phyloP scores from a whole-genome alignment of 2,113 vertebrate genomes.

The Burhinus oedicnemus region DNA sequence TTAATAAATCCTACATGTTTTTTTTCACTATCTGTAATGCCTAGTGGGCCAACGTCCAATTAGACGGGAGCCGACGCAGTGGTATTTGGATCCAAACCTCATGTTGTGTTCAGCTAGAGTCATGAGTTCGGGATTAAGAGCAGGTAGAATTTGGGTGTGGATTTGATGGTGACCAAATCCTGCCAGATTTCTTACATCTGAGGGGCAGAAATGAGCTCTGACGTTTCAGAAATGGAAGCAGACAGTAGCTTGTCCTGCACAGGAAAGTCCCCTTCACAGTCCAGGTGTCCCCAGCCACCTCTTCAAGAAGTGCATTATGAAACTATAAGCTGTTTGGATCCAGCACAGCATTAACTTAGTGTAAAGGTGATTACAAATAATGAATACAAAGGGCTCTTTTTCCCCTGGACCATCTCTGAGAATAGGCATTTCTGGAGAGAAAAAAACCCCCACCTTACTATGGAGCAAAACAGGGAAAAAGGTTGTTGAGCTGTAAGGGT shows the following conservation, averaged over 20 bases:
- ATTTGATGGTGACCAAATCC: neutral
- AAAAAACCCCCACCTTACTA: neutral
- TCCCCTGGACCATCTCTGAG: neutral
- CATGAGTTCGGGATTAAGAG: neutral
- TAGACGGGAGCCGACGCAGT: neutral
- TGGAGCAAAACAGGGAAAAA: neutral
- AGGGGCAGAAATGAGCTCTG: neutral
- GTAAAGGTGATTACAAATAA: neutral
- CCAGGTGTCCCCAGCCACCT: neutral
- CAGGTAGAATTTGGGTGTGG: neutral
- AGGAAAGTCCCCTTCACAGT: accelerated
- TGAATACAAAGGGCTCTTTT: neutral
- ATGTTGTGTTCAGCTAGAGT: neutral
- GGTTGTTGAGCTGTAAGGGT: neutral
- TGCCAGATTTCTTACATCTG: neutral
- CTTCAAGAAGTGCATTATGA: neutral
- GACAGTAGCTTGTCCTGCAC: neutral
- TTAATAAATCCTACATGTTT: neutral
- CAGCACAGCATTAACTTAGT: neutral
- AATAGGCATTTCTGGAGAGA: neutral
- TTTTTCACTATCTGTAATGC: neutral
- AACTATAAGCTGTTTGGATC: neutral
- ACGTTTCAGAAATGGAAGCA: neutral
- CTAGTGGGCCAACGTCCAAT: neutral
- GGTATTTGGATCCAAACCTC: neutral